Base-by-base conservation (phyloP, 2,888 invertebrate genomes). In the Cheilosia scutellata region DNA sequence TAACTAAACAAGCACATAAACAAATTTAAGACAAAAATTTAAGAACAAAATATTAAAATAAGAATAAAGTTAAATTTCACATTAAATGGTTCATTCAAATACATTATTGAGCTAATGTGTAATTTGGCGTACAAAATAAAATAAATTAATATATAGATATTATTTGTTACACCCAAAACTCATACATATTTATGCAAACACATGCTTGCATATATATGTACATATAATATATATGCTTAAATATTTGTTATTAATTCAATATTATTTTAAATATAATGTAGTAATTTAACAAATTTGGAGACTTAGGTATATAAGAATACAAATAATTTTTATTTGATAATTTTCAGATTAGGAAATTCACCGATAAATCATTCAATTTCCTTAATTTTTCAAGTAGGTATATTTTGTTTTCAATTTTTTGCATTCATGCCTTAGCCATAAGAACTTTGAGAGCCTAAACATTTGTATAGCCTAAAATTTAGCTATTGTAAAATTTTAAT, bases 301-400 rank as follows among this genome's bases (percentile, higher is more conserved):
- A 44, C 6, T 44, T 16, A 29, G 9, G 13, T 29, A 11, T 20
- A 20, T 20, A 20, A 27, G 65, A 65, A 13, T 37, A 33, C 11
- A 49, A 40, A 40, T 11, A 51, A 33, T 13, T 53, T 77, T 75
- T 77, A 80, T 42, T 76, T 70, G 37, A 70, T 83, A 79, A 87
- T 20, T 68, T 87, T 90, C 89, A 90, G 90, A 20, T 90, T 91
- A 91, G 91, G 90, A 91, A 91, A 90, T 91, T 90, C 90, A 90
- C 91, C 91, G 91, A 44, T 62, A 29, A 44, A 90, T 89, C 88
- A 88, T 9, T 27, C 82, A 88, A 72, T 87, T 53, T 70, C 86
- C 87, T 57, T 71, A 79, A 88, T 87, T 87, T 88, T 88, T 88
- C 25, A 11, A 49, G 89, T n/a, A n/a, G n/a, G n/a, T 63, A 88